phyloP scores from a whole-genome alignment of 1,140 invertebrate species.

The Heliconius nattereri region DNA sequence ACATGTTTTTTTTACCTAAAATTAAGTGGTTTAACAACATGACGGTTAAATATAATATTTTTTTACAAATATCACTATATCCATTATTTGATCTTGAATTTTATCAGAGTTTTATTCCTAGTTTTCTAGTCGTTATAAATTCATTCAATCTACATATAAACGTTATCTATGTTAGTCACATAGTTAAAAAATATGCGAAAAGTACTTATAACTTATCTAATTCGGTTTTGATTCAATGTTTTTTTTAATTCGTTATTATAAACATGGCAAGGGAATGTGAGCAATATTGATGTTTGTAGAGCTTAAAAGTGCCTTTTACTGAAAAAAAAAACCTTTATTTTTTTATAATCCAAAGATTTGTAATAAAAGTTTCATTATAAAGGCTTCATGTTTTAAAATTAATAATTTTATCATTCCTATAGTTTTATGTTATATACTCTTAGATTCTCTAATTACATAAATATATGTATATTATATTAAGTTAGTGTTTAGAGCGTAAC shows the following conservation, averaged over 20 bases:
- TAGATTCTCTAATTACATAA: slow-evolving; percentile 18
- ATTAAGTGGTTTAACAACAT: not conserved
- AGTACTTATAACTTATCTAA: slow-evolving; percentile 1
- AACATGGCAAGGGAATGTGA: slow-evolving; percentile 14
- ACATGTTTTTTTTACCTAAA: not conserved
- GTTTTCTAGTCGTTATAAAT: not conserved
- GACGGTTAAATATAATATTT: not conserved
- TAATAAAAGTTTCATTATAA: slow-evolving; percentile 18
- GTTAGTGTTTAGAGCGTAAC: slow-evolving; percentile 28
- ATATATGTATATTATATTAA: slow-evolving; percentile 29
- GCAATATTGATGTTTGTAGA: slow-evolving; percentile 32
- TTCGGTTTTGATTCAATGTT: not conserved
- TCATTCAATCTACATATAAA: not conserved
- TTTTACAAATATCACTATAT: not conserved
- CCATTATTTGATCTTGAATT: not conserved
- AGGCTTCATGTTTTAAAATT: slow-evolving; percentile 17
- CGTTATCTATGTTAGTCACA: not conserved
- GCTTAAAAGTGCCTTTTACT: slow-evolving; percentile 43
- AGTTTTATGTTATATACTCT: slow-evolving; percentile 30
- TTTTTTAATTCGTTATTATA: not conserved
- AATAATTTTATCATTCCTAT: slow-evolving; percentile 54
- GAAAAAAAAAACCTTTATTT: slow-evolving; percentile 20
- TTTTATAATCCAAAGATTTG: slow-evolving; percentile 39
- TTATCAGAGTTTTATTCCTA: not conserved
- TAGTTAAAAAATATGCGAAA: not conserved